Evolutionary conservation across 2,113 vertebrate species (phyloP), one percentile per base, ranked within the genome.

Genomic region (Hemiprocne comata): DNA sequence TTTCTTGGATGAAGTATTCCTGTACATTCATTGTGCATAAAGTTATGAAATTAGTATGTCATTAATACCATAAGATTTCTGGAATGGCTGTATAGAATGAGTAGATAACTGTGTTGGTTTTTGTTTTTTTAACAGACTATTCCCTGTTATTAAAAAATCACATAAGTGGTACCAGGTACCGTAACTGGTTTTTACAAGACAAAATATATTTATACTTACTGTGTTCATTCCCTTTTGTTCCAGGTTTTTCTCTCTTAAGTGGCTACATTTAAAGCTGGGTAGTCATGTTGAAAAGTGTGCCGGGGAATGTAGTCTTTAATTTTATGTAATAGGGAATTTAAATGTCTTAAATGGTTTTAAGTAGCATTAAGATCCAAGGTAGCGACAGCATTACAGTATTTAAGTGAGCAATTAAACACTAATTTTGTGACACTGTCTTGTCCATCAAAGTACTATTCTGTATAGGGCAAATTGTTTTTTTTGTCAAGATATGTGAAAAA

Each of bases 401-500:
- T 48, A 94, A 91, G 82, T 95, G 64, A 74, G 72, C 58, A 90
- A 57, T 62, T 76, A 65, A 89, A 76, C 36, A 46, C 31, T 90
- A 75, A 76, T 85, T 89, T 66, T 75, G 7, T 96, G 89, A 76
- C 61, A 90, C 42, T 6, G 4, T 95, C 24, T 19, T 58, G 60
- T 95, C 87, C 44, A 81, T 93, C 48, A 69, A 42, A 91, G 26
- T 93, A 95, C 67, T 95, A 24, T 89, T 90, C 67, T 94, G 10
- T 67, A 28, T 77, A 74, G 25, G 85, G 9, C 51, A 88, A 50
- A 87, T 88, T 73, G 19, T 74, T 93, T 91, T 75, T 76, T 82
- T 85, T 96, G 48, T 40, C 64, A 91, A 78, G 25, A 85, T 90
- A 55, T 0, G 1, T 72, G 64, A 44, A 89, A 77, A 79, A 83